phyloP scores from a whole-genome alignment of 2,113 vertebrate species.

The Laterallus jamaicensis region DNA sequence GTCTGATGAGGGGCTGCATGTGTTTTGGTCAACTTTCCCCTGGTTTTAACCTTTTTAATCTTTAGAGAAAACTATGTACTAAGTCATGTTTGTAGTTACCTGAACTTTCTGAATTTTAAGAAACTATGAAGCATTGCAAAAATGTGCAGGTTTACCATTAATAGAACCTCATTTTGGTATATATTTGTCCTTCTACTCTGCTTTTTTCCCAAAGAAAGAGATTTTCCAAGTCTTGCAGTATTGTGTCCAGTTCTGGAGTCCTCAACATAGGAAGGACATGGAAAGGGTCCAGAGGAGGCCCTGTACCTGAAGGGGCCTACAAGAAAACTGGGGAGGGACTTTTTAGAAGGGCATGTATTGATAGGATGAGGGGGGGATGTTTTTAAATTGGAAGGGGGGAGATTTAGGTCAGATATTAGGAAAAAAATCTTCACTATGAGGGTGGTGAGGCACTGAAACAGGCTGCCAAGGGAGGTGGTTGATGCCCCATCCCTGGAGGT shows the following conservation, averaged over 20 bases:
- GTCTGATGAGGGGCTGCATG: accelerated
- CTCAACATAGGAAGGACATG: too few species aligned
- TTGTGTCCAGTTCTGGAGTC: not conserved
- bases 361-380: too few species aligned
- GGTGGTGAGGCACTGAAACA: too few species aligned
- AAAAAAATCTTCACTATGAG: too few species aligned
- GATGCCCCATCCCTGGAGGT: too few species aligned
- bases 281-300: too few species aligned
- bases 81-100: not conserved
- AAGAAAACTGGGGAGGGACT: too few species aligned
- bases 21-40: not conserved
- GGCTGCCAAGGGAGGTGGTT: too few species aligned
- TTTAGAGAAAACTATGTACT: not conserved
- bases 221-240: not conserved
- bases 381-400: too few species aligned
- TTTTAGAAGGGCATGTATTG: too few species aligned
- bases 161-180: not conserved
- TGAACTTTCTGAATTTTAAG: not conserved
- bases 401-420: too few species aligned
- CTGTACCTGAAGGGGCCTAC: too few species aligned
- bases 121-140: not conserved
- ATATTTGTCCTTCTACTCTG: not conserved
- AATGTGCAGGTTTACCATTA: not conserved
- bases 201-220: not conserved
- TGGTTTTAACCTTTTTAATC: not conserved